phyloP scores from a whole-genome alignment of 2,113 vertebrate genomes.

The Addax nasomaculatus region DNA sequence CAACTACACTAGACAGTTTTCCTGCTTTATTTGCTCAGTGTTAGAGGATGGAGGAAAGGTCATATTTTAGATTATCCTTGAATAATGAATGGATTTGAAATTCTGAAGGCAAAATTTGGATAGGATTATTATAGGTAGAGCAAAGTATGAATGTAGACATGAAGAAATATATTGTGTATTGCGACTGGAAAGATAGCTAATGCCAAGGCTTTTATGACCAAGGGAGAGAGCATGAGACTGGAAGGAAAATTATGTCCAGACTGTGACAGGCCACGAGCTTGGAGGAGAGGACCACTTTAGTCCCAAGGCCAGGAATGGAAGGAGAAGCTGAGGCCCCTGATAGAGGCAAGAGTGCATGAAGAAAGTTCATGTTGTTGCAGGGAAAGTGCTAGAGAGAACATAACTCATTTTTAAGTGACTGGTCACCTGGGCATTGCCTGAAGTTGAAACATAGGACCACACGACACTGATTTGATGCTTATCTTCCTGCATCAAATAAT shows the following conservation, averaged over 20 bases:
- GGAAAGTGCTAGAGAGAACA: background rate
- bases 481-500: conserved; percentile 1
- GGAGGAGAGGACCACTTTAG: background rate
- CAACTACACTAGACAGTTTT: background rate
- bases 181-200: background rate
- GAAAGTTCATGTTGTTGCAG: background rate
- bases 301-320: background rate
- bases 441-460: background rate
- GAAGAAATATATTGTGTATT: background rate
- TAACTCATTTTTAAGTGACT: background rate
- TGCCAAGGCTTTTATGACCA: background rate
- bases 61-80: conserved; percentile 1
- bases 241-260: background rate
- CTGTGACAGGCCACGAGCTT: background rate
- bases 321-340: background rate
- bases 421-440: background rate
- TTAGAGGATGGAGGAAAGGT: background rate
- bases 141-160: background rate
- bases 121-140: background rate
- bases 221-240: background rate
- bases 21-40: background rate
- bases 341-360: background rate
- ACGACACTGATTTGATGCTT: background rate
- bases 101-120: background rate
- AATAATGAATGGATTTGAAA: background rate